Base-by-base conservation (phyloP, 1,140 invertebrate genomes). In the Dreissena rostriformis region DNA sequence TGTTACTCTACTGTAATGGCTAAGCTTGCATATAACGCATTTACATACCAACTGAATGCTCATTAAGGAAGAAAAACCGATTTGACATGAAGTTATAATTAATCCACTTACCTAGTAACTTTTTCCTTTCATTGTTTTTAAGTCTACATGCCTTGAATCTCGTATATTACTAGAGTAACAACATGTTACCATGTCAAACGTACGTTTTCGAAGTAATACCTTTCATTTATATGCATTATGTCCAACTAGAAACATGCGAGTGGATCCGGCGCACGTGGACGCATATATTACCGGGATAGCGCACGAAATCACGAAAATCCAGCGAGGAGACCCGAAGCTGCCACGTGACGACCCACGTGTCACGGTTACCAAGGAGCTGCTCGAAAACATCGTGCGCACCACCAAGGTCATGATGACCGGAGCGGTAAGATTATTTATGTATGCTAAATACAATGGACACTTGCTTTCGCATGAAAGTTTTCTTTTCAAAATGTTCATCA, bases 351-450 rank as follows among this genome's bases (percentile, higher is more conserved):
- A 82, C 49, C 80, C 80, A 14, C 61, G 70, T 65, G 80, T 82
- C 11, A 82, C 80, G 0, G 12, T 82, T 1, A 73, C 55, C 2
- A 82, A 82, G 53, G 63, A 19, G 12, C 75, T 73, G 12, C 26
- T 82, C 0, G 80, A 82, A 29, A 82, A 82, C 57, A 75, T 75
- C 52, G 80, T 82, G 0, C 39, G 80, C 65, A 71, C 74, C n/a
- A 74, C 70, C 29, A 82, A 82, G 49, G 55, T 82, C n/a, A 66
- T 72, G 15, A 39, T 74, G 17, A 82, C 71, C 15, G 80, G 72
- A 63, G 66, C 61, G 53, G 80, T 82, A 75, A 49, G 19, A 39
- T 39, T 39, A n/a, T n/a, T n/a, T n/a, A n/a, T n/a, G n/a, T n/a
- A n/a, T n/a, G n/a, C n/a, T n/a, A n/a, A 39, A 39, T 39, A 39